Base-by-base conservation (phyloP, 2,797 vertebrate genomes). In the Microchirus variegatus region DNA sequence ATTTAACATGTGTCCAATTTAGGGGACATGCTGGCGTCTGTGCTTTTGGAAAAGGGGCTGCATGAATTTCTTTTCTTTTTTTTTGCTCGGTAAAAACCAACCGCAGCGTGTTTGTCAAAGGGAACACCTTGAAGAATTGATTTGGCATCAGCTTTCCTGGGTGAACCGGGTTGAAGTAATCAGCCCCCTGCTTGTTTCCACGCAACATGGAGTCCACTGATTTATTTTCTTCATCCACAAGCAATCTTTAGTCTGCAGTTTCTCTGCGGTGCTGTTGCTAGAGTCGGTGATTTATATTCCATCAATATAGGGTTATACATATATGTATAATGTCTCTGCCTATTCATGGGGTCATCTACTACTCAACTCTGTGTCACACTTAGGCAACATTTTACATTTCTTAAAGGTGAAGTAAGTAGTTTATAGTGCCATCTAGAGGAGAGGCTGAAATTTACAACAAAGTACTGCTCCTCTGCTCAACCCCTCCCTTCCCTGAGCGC, bases 201-300 rank as follows among this genome's bases (percentile, higher is more conserved):
- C 68, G 59, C 82, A 78, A 77, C 84, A 67, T 78, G 88, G 22
- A 46, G 78, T 75, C 71, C 55, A 41, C 79, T 88, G 86, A 88
- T 87, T 88, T 82, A 76, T 77, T 77, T 69, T 81, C 70, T 78
- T 74, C 68, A 77, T 51, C 72, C 36, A 48, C 70, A 59, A 59
- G 77, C 53, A 78, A 80, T 85, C 82, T 81, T 65, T 73, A 63
- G 49, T 56, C 67, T 44, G 65, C 13, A 16, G 50, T 46, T 31
- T 67, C 49, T 78, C 55, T 58, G 69, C 10, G 3, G 44, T 26
- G 52, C 59, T 47, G 49, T 26, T 70, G 73, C 31, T 40, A 22
- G 76, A 53, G 58, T 46, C 59, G 63, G 54, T 46, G 54, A 35
- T 60, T 66, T 36, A 18, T 46, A 60, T 53, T 66, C 56, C 40